Percentiles rank a stretch among this genome's conserved stretches.
Conservation (phyloP, 92 coral and sea anemone species). For the Isaurus tuberculatus region DNA sequence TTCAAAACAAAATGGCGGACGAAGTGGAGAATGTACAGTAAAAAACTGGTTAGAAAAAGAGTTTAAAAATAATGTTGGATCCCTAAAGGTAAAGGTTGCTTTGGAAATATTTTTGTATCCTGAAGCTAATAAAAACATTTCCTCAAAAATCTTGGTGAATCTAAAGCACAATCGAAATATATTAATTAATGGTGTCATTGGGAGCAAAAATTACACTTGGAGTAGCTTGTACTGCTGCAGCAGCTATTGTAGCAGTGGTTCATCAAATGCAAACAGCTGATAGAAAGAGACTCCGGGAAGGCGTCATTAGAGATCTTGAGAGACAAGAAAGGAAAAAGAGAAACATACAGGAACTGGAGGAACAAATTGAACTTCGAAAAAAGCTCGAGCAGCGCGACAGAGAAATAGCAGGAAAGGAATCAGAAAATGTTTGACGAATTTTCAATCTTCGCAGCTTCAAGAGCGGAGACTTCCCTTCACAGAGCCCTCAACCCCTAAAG, state of each 20-base stretch:
- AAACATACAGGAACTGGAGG: slow-evolving; percentile 71
- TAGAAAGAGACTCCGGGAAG: slow-evolving; percentile 84
- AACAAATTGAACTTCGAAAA: slow-evolving; percentile 78
- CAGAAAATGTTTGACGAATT: not conserved
- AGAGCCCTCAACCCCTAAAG: too few species aligned
- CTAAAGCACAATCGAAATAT: too few species aligned
- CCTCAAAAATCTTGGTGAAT: not conserved
- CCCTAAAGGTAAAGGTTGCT: too few species aligned
- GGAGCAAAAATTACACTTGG: slow-evolving; percentile 83
- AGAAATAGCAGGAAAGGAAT: slow-evolving; percentile 9
- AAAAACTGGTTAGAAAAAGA: not conserved
- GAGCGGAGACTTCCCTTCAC: not conserved
- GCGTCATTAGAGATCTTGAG: slow-evolving; percentile 91
- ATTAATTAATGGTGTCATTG: slow-evolving; percentile 64
- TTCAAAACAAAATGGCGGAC: slow-evolving; percentile 40
- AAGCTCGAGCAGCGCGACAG: slow-evolving; percentile 75
- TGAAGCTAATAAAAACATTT: not conserved
- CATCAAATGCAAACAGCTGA: slow-evolving; percentile 90
- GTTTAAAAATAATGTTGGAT: too few species aligned
- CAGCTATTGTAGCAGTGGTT: slow-evolving; percentile 74
- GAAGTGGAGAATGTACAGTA: not conserved
- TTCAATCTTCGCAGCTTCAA: not conserved
- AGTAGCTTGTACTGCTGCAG: slow-evolving; percentile 87
- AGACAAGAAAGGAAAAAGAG: slow-evolving; percentile 83
- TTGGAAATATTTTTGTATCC: too few species aligned